A percentile compares a stretch with the other conserved stretches of the same genome.
Conservation (phyloP, 2,888 invertebrate genomes). For the Atherix ibis region DNA sequence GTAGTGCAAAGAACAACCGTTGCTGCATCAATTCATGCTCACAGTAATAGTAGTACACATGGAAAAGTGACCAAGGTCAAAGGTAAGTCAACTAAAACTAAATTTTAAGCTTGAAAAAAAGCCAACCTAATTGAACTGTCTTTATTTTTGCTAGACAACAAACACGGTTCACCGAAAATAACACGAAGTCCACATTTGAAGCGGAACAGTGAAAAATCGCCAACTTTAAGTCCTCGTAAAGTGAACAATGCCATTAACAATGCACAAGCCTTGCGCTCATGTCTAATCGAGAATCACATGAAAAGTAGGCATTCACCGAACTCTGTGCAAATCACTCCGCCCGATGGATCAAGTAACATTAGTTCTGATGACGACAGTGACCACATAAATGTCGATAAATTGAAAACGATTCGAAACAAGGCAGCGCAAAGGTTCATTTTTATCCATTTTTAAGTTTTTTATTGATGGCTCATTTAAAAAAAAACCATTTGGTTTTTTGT, state of each 20-base stretch:
- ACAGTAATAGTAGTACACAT: conserved; percentile 24
- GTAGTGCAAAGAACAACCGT: conserved; percentile 26
- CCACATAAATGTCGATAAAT: conserved; percentile 45
- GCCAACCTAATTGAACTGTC: conserved; percentile 11
- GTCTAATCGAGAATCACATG: conserved; percentile 16
- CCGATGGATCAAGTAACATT: conserved; percentile 23
- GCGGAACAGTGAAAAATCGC: conserved; percentile 21
- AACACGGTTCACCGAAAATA: conserved; percentile 26
- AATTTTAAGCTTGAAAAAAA: not conserved
- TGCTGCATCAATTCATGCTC: no score
- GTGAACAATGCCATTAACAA: conserved; percentile 8
- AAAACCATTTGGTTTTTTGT: not conserved
- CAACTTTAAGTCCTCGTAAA: conserved; percentile 28
- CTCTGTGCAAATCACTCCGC: conserved; percentile 21
- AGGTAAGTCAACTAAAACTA: not conserved
- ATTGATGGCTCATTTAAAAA: not conserved
- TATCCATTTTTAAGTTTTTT: not conserved
- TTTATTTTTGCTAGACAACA: conserved; percentile 19
- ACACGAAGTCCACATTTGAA: conserved; percentile 25
- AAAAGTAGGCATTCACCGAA: conserved; percentile 16
- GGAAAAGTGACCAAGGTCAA: not conserved
- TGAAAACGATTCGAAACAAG: conserved; percentile 47
- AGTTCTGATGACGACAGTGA: conserved; percentile 49
- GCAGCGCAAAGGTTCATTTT: conserved; percentile 35
- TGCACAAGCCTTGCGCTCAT: conserved; percentile 6